These are phyloP conservation scores for Eolophus roseicapilla DNA, from an alignment of 2,113 vertebrate genomes.

Conservation along the genomic window DNA sequence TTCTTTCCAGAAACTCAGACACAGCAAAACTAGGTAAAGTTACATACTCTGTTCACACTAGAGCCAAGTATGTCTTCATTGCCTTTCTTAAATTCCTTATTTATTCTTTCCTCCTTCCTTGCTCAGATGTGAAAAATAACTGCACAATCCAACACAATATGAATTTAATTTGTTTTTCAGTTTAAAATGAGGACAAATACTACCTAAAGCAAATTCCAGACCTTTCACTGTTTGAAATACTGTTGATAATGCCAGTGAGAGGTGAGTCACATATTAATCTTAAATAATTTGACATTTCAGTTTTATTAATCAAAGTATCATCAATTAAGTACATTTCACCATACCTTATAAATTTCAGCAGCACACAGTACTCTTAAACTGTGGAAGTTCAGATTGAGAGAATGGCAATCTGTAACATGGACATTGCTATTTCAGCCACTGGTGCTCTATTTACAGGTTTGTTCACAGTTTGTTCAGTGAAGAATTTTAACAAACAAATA, in stretches of 20 bases:
- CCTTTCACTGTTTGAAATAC: constrained; percentile 15
- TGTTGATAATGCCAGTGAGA: constrained; percentile 5
- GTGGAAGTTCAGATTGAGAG: neutral
- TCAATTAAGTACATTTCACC: constrained; percentile 8
- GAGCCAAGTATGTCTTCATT: neutral
- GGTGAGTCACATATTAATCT: neutral
- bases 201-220: neutral
- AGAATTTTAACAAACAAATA: neutral
- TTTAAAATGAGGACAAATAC: neutral
- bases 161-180: neutral
- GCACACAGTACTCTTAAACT: neutral
- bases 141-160: neutral
- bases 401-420: neutral
- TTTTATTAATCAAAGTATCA: constrained; percentile 10
- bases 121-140: neutral
- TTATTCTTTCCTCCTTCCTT: neutral
- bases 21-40: neutral
- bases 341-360: neutral
- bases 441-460: neutral
- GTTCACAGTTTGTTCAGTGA: neutral
- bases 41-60: neutral
- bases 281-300: constrained; percentile 27
- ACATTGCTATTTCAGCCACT: neutral
- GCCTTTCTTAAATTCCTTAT: neutral
- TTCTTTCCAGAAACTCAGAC: neutral